Percentiles rank a stretch among this genome's conserved stretches.
Evolutionary conservation across 2,888 invertebrate genomes (phyloP).

Genomic region (Zele albiditarsus): DNA sequence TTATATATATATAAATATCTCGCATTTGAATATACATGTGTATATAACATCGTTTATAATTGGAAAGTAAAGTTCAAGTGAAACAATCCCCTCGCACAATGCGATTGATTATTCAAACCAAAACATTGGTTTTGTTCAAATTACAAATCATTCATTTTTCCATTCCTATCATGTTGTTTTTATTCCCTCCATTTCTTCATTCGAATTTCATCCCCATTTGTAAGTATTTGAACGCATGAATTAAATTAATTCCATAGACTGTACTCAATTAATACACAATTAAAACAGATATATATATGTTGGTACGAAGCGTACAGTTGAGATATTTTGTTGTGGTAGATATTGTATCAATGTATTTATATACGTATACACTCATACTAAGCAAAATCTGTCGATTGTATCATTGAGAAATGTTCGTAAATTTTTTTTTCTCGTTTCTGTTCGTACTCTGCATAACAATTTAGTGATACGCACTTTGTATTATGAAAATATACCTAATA

Average conservation of each 20-base stretch:
- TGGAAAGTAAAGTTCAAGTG: neutral
- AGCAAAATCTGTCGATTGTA: neutral
- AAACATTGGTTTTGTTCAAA: too few relatives aligned
- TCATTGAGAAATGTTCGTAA: neutral
- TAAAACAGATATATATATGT: conserved; percentile 10
- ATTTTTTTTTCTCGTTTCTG: neutral
- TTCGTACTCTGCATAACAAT: neutral
- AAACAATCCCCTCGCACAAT: neutral
- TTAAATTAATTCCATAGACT: neutral
- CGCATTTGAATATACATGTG: conserved; percentile 31
- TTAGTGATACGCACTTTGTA: neutral
- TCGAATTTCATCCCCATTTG: neutral
- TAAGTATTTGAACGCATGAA: neutral
- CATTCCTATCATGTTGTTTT: neutral
- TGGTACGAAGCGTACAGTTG: conserved; percentile 17
- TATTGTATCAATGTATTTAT: conserved; percentile 10
- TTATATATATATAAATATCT: conserved; percentile 42
- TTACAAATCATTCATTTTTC: neutral
- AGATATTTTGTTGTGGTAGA: neutral
- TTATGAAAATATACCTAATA: conserved; percentile 7
- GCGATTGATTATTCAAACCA: neutral
- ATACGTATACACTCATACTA: conserved; percentile 2
- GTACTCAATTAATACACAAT: neutral
- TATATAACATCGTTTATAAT: conserved; percentile 43
- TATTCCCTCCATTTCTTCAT: neutral